Base-by-base conservation (phyloP, 1,140 invertebrate genomes). In the Drosophila quadrilineata region DNA sequence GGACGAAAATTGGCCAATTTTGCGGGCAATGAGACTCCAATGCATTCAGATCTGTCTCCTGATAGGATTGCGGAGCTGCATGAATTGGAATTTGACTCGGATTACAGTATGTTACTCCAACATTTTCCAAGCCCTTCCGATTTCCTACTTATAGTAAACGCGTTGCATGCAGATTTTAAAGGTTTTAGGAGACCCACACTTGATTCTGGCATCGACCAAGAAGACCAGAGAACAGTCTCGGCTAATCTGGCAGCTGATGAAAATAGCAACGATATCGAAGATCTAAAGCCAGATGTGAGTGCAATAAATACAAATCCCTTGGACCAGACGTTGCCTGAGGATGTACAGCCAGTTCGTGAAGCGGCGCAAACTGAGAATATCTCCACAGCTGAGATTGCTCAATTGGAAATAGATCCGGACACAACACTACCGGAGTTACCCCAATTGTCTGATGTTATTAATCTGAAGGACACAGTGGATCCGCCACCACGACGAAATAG, bases 121-220 rank as follows among this genome's bases (percentile, higher is more conserved):
- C 0, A 3, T 12, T 9, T 6, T n/a, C 1, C n/a, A n/a, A 9
- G 8, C 29, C 6, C 0, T 14, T 49, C n/a, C n/a, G 10, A 58
- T n/a, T 2, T 14, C 0, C 1, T 5, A 36, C 10, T 0, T 2
- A 9, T 14, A 19, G 16, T 6, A 6, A 2, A 9, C 19, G 36
- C 0, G 14, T 41, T 19, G 10, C 3, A 22, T 26, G 1, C 17
- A 84, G 79, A 85, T 22, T 85, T 84, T 16, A 24, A 48, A 6
- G 77, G 77, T 1, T 84, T 74, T 12, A 59, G 76, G 10, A 50
- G 76, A 4, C 31, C 43, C 1, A 84, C 79, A 3, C 26, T 45
- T 21, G 77, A 84, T 16, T 84, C 77, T 4, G 77, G 77, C 0
- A 70, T 60, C n/a, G 77, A 84, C 1, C 6, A 63, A 5, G 73